A percentile compares a stretch with the other conserved stretches of the same genome.
Evolutionary conservation across 2,797 vertebrate genomes (phyloP).

Genomic region (Sebastes matsubarae): DNA sequence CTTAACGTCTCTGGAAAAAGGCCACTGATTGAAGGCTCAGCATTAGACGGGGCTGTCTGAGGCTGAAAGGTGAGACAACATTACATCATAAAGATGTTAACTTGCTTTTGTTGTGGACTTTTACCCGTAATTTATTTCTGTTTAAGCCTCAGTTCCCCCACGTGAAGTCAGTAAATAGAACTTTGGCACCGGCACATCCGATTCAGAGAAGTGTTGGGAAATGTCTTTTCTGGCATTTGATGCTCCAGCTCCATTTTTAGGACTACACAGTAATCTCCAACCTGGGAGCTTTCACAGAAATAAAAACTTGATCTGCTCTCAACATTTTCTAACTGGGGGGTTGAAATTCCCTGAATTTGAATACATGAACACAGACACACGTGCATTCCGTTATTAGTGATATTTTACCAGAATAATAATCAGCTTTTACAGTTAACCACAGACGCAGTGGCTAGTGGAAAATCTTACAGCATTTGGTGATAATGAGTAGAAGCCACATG

Average conservation of each 20-base stretch:
- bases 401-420: slow-evolving; percentile 16
- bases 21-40: not conserved
- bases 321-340: slow-evolving; percentile 16
- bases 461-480: slow-evolving; percentile 5
- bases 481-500: slow-evolving; percentile 17
- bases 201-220: slow-evolving; percentile 63
- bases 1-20: not conserved
- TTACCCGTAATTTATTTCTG: slow-evolving; percentile 19
- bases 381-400: not conserved
- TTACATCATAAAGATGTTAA: not conserved
- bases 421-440: not conserved
- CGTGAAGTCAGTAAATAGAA: slow-evolving; percentile 12
- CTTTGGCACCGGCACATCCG: slow-evolving; percentile 21
- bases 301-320: slow-evolving; percentile 8
- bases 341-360: slow-evolving; percentile 19
- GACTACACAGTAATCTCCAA: slow-evolving; percentile 17
- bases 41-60: not conserved
- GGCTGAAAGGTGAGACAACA: not conserved
- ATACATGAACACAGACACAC: slow-evolving; percentile 6
- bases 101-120: not conserved
- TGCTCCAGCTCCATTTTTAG: slow-evolving; percentile 50
- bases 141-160: slow-evolving; percentile 9
- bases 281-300: slow-evolving; percentile 56
- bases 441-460: slow-evolving; percentile 1
- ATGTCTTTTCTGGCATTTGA: slow-evolving; percentile 42